phyloP scores from a whole-genome alignment of 92 coral and sea anemone genomes.

The Desmophyllum pertusum region DNA sequence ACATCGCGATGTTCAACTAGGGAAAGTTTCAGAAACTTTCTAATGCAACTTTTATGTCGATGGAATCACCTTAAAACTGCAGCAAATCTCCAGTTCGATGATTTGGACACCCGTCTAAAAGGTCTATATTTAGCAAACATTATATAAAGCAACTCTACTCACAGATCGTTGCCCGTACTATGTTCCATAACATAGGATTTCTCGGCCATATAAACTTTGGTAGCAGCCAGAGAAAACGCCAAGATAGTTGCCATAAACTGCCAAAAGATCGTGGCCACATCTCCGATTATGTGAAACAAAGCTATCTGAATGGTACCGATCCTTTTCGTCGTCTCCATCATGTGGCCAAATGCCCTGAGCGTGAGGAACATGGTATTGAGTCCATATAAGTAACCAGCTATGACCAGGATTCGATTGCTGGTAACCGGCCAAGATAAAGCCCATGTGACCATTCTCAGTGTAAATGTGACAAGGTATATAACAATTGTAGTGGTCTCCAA shows the following conservation, averaged over 20 bases:
- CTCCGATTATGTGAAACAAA: conserved; percentile 32
- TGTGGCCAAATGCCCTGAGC: conserved; percentile 43
- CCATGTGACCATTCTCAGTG: conserved; percentile 15
- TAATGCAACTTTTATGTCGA: no score
- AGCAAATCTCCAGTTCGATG: no score
- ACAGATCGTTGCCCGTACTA: background rate
- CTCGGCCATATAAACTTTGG: conserved; percentile 46
- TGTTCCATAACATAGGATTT: conserved; percentile 10
- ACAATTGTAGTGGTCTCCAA: conserved; percentile 11
- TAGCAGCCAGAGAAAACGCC: conserved; percentile 44
- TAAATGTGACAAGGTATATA: conserved; percentile 12
- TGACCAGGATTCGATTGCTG: conserved; percentile 22
- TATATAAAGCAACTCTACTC: background rate
- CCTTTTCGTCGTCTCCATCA: conserved; percentile 28
- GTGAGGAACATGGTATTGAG: conserved; percentile 44
- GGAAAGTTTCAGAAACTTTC: no score
- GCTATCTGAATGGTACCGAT: conserved; percentile 44
- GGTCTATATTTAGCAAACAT: background rate
- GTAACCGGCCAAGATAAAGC: background rate
- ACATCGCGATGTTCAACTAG: no score
- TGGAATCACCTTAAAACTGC: no score
- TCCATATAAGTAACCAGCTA: conserved; percentile 42
- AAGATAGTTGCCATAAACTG: conserved; percentile 37
- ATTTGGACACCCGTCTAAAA: no score
- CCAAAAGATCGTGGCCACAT: conserved; percentile 26